phyloP scores from a whole-genome alignment of 2,113 vertebrate genomes.

The Archocentrus centrarchus region DNA sequence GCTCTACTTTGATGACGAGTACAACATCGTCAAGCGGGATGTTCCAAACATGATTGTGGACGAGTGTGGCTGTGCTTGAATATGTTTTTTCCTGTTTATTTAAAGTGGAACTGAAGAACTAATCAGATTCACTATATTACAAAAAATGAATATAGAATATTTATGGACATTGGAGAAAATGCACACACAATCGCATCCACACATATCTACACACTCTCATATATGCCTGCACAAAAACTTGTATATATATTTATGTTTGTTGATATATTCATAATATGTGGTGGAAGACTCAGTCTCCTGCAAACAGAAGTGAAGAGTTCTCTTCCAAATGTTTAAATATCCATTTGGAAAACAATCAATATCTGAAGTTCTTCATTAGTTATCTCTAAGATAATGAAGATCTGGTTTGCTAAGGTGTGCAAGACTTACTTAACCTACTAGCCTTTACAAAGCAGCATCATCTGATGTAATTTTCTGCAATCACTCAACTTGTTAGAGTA shows the following conservation, averaged over 20 bases:
- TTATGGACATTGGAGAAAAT: conserved; percentile 69
- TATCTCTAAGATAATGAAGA: conserved; percentile 11
- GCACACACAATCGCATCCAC: conserved; percentile 55
- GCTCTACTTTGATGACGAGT: conserved; percentile 99
- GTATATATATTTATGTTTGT: conserved; percentile 86
- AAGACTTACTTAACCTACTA: conserved; percentile 3
- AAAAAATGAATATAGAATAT: conserved; percentile 67
- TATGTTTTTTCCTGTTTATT: conserved; percentile 14
- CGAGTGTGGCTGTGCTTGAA: conserved; percentile 98
- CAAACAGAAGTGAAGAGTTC: conserved; percentile 32
- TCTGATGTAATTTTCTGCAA: neutral
- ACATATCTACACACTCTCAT: conserved; percentile 53
- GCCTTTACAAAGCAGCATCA: conserved; percentile 3
- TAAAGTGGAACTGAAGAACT: conserved; percentile 37
- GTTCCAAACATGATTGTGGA: conserved; percentile 99
- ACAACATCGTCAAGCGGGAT: conserved; percentile 98
- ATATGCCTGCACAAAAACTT: conserved; percentile 74
- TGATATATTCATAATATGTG: conserved; percentile 67
- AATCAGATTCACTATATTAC: conserved; percentile 40
- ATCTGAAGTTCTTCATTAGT: conserved; percentile 9
- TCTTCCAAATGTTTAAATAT: conserved; percentile 1
- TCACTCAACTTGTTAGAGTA: neutral
- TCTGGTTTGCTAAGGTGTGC: conserved; percentile 8
- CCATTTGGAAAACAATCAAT: conserved; percentile 37
- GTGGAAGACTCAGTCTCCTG: conserved; percentile 17